Conservation (phyloP, 2,888 invertebrate genomes). For the Cryptosula pallasiana region DNA sequence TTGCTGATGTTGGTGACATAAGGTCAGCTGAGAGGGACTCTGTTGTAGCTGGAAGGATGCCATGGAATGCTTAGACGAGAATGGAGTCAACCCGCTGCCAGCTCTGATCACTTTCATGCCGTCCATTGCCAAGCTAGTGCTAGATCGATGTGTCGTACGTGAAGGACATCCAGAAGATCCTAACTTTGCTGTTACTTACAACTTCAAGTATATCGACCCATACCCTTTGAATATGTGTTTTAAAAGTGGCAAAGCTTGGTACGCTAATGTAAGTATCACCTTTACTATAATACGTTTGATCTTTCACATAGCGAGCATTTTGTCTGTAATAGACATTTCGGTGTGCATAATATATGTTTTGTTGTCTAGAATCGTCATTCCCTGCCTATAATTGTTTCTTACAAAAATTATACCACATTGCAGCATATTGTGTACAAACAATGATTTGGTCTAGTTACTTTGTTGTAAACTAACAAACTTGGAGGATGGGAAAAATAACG, state of each 20-base stretch:
- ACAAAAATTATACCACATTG: too few relatives aligned
- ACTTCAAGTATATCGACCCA: conserved; percentile 23
- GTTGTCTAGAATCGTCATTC: too few relatives aligned
- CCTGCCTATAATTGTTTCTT: too few relatives aligned
- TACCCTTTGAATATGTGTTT: not conserved
- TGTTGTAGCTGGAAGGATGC: conserved; percentile 20
- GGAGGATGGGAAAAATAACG: too few relatives aligned
- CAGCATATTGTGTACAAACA: too few relatives aligned
- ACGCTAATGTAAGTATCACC: not conserved
- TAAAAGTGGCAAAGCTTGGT: conserved; percentile 13
- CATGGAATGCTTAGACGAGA: not conserved
- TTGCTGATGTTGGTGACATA: not conserved
- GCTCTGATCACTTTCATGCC: conserved; percentile 14
- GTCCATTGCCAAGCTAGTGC: conserved; percentile 13
- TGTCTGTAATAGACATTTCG: too few relatives aligned
- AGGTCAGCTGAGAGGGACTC: not conserved
- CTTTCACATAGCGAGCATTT: too few relatives aligned
- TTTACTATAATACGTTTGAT: not conserved
- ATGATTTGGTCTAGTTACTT: too few relatives aligned
- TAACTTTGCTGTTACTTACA: conserved; percentile 21
- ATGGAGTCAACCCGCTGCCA: conserved; percentile 3
- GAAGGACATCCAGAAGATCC: not conserved
- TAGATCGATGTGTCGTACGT: not conserved
- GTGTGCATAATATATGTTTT: too few relatives aligned
- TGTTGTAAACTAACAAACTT: too few relatives aligned